phyloP scores from a whole-genome alignment of 2,888 invertebrate species.

The Spodoptera picta region DNA sequence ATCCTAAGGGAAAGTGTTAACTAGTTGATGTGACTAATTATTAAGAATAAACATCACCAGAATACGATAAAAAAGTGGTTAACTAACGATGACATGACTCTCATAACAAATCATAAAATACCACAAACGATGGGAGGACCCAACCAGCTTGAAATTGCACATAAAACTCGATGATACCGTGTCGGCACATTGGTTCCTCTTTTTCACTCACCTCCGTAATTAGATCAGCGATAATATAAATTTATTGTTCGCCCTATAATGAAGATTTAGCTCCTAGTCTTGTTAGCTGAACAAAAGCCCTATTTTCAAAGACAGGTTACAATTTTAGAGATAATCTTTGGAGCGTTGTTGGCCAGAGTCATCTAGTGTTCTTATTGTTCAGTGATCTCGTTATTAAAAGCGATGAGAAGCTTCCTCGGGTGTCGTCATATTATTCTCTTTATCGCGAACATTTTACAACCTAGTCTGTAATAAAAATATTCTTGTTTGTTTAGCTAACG shows the following conservation, averaged over 20 bases:
- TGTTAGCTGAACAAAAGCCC: slow-evolving; percentile 72
- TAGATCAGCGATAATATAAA: slow-evolving; percentile 81
- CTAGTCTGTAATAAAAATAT: slow-evolving; percentile 27
- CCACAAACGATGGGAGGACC: not conserved
- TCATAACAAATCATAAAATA: slow-evolving; percentile 22
- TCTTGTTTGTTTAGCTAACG: slow-evolving; percentile 25
- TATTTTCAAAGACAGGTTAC: slow-evolving; percentile 71
- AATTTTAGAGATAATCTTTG: slow-evolving; percentile 78
- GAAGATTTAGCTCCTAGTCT: slow-evolving; percentile 82
- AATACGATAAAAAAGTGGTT: too few species aligned
- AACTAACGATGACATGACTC: not conserved
- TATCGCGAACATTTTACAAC: slow-evolving; percentile 30
- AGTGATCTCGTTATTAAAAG: slow-evolving; percentile 56
- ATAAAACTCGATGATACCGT: slow-evolving; percentile 19
- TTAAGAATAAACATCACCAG: too few species aligned
- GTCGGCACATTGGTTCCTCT: slow-evolving; percentile 8
- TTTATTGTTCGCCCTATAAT: slow-evolving; percentile 78
- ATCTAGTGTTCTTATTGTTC: slow-evolving; percentile 67
- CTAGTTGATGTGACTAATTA: too few species aligned
- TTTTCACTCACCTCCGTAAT: slow-evolving; percentile 65
- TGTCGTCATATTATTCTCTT: slow-evolving; percentile 36
- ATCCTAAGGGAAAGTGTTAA: too few species aligned
- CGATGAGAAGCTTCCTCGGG: slow-evolving; percentile 29
- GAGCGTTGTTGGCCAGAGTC: slow-evolving; percentile 74
- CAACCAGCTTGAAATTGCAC: slow-evolving; percentile 22